These are phyloP conservation scores for Mellilla xanthometata DNA, from an alignment of 2,888 invertebrate genomes.

Conservation along the genomic window DNA sequence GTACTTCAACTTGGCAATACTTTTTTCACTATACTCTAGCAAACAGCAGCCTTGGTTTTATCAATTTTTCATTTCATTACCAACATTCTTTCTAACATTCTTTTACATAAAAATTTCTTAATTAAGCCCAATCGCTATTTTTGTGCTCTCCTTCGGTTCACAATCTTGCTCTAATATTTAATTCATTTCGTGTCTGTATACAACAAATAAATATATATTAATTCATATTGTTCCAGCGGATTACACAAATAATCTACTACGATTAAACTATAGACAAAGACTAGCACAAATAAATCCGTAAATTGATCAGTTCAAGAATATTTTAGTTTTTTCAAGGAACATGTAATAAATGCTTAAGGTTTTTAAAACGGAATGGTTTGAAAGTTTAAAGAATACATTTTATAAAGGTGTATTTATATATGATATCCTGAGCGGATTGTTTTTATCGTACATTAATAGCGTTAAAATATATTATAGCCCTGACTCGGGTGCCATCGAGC, in stretches of 20 bases:
- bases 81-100: conserved; percentile 42
- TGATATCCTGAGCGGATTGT: no score
- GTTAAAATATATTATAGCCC: no score
- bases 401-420: no score
- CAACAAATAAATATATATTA: no score
- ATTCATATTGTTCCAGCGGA: no score
- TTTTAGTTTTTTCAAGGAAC: conserved; percentile 38
- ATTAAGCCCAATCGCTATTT: conserved; percentile 28
- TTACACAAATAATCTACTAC: no score
- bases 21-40: conserved; percentile 47
- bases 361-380: conserved; percentile 13
- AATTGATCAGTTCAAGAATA: conserved; percentile 9
- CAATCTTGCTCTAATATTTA: conserved; percentile 12
- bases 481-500: no score
- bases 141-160: conserved; percentile 32
- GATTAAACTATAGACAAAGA: conserved; percentile 26
- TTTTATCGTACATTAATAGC: no score
- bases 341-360: conserved; percentile 12
- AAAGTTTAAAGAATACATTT: not conserved
- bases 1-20: conserved; percentile 41
- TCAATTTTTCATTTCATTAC: conserved; percentile 41
- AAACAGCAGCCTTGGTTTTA: conserved; percentile 61
- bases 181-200: conserved; percentile 7
- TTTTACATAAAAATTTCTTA: conserved; percentile 34
- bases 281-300: conserved; percentile 43